A percentile compares a stretch with the other conserved stretches of the same genome.
Evolutionary conservation across 1,140 invertebrate genomes (phyloP).

Genomic region (Leptinotarsa texana): DNA sequence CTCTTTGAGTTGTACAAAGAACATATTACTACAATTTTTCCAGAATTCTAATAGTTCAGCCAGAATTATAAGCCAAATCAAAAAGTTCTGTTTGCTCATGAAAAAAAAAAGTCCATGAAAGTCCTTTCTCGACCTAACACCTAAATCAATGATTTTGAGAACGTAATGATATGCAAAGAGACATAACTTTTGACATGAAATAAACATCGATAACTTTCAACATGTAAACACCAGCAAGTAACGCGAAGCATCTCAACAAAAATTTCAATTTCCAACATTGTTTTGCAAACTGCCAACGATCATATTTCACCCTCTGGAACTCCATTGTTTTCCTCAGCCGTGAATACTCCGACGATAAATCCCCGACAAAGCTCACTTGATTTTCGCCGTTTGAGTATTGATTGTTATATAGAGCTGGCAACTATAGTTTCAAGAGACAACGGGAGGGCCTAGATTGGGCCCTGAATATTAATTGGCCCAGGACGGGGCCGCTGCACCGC

Average conservation of each 20-base stretch:
- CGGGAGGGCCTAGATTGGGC: constrained; percentile 30
- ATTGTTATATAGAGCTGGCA: constrained; percentile 14
- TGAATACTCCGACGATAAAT: background rate
- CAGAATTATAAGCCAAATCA: no score
- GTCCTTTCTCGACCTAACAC: no score
- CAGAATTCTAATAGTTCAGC: no score
- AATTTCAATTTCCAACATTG: constrained; percentile 1
- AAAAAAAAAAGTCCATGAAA: no score
- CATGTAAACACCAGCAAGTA: no score
- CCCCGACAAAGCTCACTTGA: constrained; percentile 13
- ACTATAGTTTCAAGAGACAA: constrained; percentile 7
- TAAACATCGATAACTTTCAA: no score
- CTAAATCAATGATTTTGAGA: no score
- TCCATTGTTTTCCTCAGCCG: constrained; percentile 5
- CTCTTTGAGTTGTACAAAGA: no score
- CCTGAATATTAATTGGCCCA: constrained; percentile 52
- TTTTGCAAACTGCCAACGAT: constrained; percentile 4
- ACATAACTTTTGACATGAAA: no score
- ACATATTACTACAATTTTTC: no score
- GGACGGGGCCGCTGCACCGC: constrained; percentile 46
- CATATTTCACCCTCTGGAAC: constrained; percentile 5
- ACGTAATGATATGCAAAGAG: no score
- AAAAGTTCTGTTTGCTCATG: no score
- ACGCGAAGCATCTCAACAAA: background rate
- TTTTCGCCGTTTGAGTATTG: constrained; percentile 24